These are phyloP conservation scores for Ichneumoninae sp. DNA, from an alignment of 2,888 invertebrate species.

Conservation along the genomic window DNA sequence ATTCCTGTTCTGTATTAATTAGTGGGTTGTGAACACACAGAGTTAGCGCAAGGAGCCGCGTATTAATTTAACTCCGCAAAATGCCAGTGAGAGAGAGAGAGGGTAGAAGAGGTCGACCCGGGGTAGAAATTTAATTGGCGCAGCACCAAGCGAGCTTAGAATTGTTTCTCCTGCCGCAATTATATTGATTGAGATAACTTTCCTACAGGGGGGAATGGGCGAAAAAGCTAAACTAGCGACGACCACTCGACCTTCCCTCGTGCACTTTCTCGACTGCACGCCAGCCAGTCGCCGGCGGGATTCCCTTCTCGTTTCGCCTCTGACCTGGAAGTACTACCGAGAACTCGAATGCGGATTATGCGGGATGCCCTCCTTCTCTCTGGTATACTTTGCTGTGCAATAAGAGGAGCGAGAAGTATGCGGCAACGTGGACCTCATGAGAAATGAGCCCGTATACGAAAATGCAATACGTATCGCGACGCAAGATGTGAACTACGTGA, in stretches of 20 bases:
- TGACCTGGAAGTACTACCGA: constrained; percentile 54
- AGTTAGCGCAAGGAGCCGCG: constrained; percentile 27
- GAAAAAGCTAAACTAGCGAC: constrained; percentile 25
- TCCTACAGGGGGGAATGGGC: constrained; percentile 39
- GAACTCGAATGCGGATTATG: constrained; percentile 62
- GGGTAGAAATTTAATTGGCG: constrained; percentile 65
- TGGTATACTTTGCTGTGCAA: constrained; percentile 46
- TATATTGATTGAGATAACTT: constrained; percentile 67
- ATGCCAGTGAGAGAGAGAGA: constrained; percentile 5
- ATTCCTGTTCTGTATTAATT: constrained; percentile 56
- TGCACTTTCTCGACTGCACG: constrained; percentile 57
- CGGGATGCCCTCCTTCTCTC: constrained; percentile 52
- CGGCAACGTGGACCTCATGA: constrained; percentile 63
- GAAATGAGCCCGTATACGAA: constrained; percentile 47
- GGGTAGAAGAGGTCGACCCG: background rate
- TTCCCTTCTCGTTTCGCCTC: constrained; percentile 44
- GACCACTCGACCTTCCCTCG: constrained; percentile 55
- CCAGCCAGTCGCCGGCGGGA: constrained; percentile 26
- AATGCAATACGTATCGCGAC: background rate
- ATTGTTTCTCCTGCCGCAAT: constrained; percentile 65
- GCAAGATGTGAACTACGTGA: background rate
- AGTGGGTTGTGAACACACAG: constrained; percentile 26
- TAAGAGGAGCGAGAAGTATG: constrained; percentile 68
- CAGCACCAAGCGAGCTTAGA: constrained; percentile 63
- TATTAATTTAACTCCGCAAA: constrained; percentile 56